Conservation (phyloP, 2,797 vertebrate species). For the Discoglossus pictus region DNA sequence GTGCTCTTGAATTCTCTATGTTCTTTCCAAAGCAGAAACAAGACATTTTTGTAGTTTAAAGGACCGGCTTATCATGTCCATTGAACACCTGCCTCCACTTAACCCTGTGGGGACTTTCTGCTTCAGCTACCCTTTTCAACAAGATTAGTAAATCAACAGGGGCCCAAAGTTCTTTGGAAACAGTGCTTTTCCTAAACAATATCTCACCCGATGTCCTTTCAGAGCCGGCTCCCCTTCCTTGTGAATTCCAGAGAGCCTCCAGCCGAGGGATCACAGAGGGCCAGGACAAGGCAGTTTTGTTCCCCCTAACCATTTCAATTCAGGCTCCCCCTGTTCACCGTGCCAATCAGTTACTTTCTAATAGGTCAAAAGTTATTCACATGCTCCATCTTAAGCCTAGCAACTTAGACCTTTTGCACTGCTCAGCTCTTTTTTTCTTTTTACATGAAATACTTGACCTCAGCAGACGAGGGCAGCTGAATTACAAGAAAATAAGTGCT, state of each 20-base stretch:
- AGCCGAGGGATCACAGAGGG: conserved; percentile 61
- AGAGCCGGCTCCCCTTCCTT: conserved; percentile 57
- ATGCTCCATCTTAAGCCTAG: conserved; percentile 64
- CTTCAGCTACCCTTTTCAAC: conserved; percentile 77
- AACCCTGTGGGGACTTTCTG: conserved; percentile 79
- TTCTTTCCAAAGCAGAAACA: conserved; percentile 40
- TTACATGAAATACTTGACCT: not conserved
- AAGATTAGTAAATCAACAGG: conserved; percentile 58
- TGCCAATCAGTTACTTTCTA: conserved; percentile 68
- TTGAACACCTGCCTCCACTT: conserved; percentile 78
- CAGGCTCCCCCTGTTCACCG: conserved; percentile 54
- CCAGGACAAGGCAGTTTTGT: conserved; percentile 63
- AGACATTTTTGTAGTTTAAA: conserved; percentile 51
- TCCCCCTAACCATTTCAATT: conserved; percentile 47
- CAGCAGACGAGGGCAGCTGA: not conserved
- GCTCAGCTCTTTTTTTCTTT: conserved; percentile 1
- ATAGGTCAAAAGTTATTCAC: conserved; percentile 70
- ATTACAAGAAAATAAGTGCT: conserved; percentile 1
- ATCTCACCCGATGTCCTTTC: conserved; percentile 60
- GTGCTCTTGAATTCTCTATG: conserved; percentile 6
- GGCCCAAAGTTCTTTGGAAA: conserved; percentile 61
- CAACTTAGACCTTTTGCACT: conserved; percentile 9
- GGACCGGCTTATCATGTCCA: conserved; percentile 49
- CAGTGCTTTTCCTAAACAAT: conserved; percentile 56
- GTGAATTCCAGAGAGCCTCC: conserved; percentile 63